phyloP scores from a whole-genome alignment of 2,113 vertebrate species.

The Rhinichthys klamathensis region DNA sequence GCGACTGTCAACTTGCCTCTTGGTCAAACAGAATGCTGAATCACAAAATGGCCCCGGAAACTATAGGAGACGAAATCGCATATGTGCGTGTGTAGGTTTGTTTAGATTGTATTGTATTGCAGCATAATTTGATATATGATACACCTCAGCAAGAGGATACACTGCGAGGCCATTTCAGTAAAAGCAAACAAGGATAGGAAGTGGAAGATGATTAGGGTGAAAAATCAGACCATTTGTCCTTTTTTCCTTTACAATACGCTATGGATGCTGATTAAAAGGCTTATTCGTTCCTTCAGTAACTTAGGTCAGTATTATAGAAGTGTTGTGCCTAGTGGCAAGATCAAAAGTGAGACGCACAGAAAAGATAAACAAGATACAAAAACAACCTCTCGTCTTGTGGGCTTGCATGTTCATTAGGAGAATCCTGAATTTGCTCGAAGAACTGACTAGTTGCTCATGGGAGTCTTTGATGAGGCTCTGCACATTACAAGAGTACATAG shows the following conservation, averaged over 20 bases:
- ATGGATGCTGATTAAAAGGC: conserved; percentile 38
- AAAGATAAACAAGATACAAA: conserved; percentile 1
- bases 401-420: conserved; percentile 18
- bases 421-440: not conserved
- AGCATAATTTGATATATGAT: not conserved
- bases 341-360: conserved; percentile 46
- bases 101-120: not conserved
- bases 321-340: conserved; percentile 4
- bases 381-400: not conserved
- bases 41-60: not conserved
- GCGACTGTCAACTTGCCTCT: conserved; percentile 10
- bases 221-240: conserved; percentile 39
- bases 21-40: conserved; percentile 15
- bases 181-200: conserved; percentile 27
- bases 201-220: conserved; percentile 44
- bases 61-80: not conserved
- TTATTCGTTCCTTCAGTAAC: conserved; percentile 39
- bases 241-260: not conserved
- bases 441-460: not conserved
- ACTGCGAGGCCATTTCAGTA: conserved; percentile 10
- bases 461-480: conserved; percentile 30
- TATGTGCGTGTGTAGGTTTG: not conserved
- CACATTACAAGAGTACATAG: conserved; percentile 1
- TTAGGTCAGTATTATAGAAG: conserved; percentile 39
- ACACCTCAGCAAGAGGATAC: not conserved